Percentiles rank a stretch among this genome's conserved stretches.
These are phyloP conservation scores for Columba livia DNA, from an alignment of 2,113 vertebrate genomes.

Conservation along the genomic window DNA sequence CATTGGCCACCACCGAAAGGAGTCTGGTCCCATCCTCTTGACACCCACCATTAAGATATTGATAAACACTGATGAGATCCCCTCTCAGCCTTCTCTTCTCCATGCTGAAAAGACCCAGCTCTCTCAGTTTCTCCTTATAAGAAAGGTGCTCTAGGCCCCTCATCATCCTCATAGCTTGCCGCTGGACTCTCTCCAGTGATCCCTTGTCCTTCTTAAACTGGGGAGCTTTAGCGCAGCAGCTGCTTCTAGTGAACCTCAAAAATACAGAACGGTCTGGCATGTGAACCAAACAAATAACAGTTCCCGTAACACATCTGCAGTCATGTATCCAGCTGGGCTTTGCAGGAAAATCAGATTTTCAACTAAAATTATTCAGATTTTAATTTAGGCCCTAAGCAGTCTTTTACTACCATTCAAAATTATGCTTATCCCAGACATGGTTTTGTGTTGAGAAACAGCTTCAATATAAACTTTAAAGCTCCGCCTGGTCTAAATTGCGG, in stretches of 20 bases:
- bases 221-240: not conserved
- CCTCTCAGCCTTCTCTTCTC: too few species aligned
- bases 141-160: too few species aligned
- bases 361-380: constrained; percentile 16
- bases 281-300: not conserved
- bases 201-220: too few species aligned
- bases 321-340: not conserved
- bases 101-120: too few species aligned
- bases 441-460: constrained; percentile 49
- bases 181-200: too few species aligned
- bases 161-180: too few species aligned
- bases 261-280: not conserved
- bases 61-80: too few species aligned
- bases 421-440: constrained; percentile 10
- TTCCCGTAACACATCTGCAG: not conserved
- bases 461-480: not conserved
- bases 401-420: not conserved
- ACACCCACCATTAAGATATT: too few species aligned
- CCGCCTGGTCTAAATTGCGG: not conserved
- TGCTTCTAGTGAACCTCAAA: not conserved
- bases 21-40: too few species aligned
- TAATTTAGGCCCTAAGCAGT: constrained; percentile 26
- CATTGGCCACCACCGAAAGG: too few species aligned
- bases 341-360: constrained; percentile 23
- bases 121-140: too few species aligned